phyloP scores from a whole-genome alignment of 2,113 vertebrate species.

The Colaptes auratus region DNA sequence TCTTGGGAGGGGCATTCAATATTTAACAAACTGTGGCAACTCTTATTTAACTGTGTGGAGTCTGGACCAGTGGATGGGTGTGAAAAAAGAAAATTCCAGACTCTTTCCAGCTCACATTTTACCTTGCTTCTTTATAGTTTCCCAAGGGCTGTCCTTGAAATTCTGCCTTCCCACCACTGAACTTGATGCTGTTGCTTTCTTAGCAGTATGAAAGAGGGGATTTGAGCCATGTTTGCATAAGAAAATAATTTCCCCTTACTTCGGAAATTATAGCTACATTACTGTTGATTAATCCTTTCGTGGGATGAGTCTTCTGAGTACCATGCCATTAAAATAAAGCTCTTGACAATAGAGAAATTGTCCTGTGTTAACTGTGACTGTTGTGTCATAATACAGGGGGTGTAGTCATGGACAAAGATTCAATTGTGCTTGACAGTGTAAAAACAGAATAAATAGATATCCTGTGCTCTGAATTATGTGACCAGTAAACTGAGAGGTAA shows the following conservation, averaged over 20 bases:
- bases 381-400: not conserved
- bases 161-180: not conserved
- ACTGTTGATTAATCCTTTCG: not conserved
- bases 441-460: not conserved
- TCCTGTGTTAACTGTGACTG: not conserved
- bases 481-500: not conserved
- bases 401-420: not conserved
- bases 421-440: not conserved
- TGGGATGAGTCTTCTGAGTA: not conserved
- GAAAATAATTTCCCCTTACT: not conserved
- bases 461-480: not conserved
- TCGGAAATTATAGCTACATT: not conserved
- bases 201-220: not conserved
- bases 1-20: constrained; percentile 29
- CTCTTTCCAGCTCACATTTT: not conserved
- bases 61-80: not conserved
- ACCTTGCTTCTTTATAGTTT: not conserved
- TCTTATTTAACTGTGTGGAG: not conserved
- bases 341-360: constrained; percentile 6
- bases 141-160: not conserved
- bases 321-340: not conserved
- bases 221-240: not conserved
- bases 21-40: constrained; percentile 25
- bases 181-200: not conserved
- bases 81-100: not conserved